These are phyloP conservation scores for Protonemura montana DNA, from an alignment of 2,888 invertebrate genomes.

Conservation along the genomic window DNA sequence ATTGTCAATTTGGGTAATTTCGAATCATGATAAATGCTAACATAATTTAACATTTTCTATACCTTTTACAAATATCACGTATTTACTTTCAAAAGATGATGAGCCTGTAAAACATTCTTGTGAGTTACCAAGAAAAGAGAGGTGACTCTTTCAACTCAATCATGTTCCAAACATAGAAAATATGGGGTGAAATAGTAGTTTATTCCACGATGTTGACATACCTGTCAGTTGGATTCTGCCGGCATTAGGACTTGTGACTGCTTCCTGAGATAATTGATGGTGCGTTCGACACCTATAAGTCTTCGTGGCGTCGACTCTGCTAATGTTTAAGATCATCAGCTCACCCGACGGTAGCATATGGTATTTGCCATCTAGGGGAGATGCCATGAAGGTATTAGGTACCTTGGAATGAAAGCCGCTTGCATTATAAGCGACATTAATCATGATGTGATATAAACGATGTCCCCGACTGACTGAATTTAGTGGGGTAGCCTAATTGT, in stretches of 20 bases:
- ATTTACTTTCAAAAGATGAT: no score
- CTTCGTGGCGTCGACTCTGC: conserved; percentile 64
- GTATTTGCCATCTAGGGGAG: conserved; percentile 63
- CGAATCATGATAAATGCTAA: no score
- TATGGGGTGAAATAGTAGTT: background rate
- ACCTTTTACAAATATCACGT: no score
- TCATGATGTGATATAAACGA: background rate
- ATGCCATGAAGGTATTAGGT: background rate
- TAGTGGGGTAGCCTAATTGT: background rate
- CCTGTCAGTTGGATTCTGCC: conserved; percentile 67
- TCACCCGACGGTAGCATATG: conserved; percentile 68
- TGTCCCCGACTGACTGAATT: no score
- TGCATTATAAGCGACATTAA: background rate
- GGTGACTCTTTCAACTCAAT: background rate
- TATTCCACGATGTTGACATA: conserved; percentile 54
- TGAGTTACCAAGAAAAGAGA: no score
- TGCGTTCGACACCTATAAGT: conserved; percentile 68
- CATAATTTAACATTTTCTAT: no score
- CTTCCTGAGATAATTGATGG: conserved; percentile 68
- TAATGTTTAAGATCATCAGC: conserved; percentile 67
- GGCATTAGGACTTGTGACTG: conserved; percentile 66
- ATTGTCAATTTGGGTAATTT: no score
- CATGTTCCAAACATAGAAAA: background rate
- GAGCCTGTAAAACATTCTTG: no score
- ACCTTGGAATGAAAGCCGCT: background rate